Evolutionary conservation across 2,797 vertebrate genomes (phyloP).

Genomic region (Basileuterus tristriatus): DNA sequence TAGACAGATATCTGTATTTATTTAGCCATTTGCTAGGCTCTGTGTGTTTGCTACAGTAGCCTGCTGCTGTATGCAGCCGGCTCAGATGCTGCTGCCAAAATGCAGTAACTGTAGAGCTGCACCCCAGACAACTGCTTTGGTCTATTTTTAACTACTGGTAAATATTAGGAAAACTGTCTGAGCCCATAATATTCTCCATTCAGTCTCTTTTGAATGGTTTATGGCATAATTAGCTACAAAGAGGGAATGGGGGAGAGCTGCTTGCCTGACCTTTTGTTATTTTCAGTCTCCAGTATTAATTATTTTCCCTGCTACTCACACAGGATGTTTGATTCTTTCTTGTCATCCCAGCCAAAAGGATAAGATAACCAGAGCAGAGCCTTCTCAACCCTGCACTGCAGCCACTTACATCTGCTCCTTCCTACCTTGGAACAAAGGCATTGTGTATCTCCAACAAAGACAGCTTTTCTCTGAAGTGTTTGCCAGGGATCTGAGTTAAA

Average conservation of each 20-base stretch:
- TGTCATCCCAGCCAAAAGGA: background rate
- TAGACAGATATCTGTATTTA: background rate
- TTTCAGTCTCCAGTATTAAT: background rate
- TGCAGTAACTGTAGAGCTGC: background rate
- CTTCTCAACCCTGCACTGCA: background rate
- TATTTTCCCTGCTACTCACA: background rate
- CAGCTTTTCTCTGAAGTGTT: background rate
- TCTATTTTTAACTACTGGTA: constrained; percentile 42
- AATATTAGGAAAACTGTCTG: background rate
- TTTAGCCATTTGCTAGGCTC: background rate
- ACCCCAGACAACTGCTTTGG: background rate
- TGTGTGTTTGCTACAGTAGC: background rate
- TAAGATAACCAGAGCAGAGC: background rate
- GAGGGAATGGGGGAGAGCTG: background rate
- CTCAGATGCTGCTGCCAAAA: background rate
- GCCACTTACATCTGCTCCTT: background rate
- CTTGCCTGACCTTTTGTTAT: background rate
- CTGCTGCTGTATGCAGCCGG: background rate
- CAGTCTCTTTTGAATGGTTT: background rate
- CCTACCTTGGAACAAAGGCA: background rate
- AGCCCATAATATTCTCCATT: background rate
- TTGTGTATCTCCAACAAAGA: background rate
- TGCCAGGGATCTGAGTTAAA: background rate
- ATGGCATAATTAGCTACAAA: background rate
- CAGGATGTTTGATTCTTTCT: background rate